Percentiles rank a stretch among this genome's conserved stretches.
Conservation (phyloP, 2,797 vertebrate genomes). For the Acropternis orthonyx region DNA sequence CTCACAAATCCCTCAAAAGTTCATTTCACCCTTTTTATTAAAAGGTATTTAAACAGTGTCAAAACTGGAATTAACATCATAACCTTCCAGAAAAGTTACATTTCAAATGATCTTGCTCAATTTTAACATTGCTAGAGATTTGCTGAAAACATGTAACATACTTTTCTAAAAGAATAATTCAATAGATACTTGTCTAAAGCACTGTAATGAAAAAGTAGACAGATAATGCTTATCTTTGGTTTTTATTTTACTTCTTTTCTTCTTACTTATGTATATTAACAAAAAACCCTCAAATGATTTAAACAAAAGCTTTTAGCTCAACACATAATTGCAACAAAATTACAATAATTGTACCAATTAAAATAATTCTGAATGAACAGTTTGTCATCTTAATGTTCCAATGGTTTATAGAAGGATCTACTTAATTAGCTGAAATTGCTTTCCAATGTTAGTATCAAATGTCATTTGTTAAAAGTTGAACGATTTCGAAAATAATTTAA, state of each 20-base stretch:
- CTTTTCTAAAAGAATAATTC: constrained; percentile 64
- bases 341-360: constrained; percentile 99
- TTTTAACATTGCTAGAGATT: constrained; percentile 43
- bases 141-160: constrained; percentile 56
- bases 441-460: constrained; percentile 90
- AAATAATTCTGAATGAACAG: constrained; percentile 97
- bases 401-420: constrained; percentile 90
- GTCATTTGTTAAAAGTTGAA: constrained; percentile 90
- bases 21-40: constrained; percentile 31
- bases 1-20: constrained; percentile 42
- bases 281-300: constrained; percentile 85
- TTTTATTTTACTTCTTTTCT: constrained; percentile 82
- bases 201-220: constrained; percentile 73
- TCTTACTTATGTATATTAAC: constrained; percentile 87
- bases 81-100: constrained; percentile 47
- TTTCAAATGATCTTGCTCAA: constrained; percentile 47
- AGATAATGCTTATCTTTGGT: constrained; percentile 76
- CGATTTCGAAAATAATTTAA: constrained; percentile 86
- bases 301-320: constrained; percentile 93
- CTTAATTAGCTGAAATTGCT: constrained; percentile 95
- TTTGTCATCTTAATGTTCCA: constrained; percentile 98
- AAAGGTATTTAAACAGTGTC: constrained; percentile 40
- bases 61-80: constrained; percentile 60
- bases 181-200: constrained; percentile 56
- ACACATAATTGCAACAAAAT: constrained; percentile 96